Evolutionary conservation across 1,140 invertebrate genomes (phyloP).

Genomic region (Idris sp.): DNA sequence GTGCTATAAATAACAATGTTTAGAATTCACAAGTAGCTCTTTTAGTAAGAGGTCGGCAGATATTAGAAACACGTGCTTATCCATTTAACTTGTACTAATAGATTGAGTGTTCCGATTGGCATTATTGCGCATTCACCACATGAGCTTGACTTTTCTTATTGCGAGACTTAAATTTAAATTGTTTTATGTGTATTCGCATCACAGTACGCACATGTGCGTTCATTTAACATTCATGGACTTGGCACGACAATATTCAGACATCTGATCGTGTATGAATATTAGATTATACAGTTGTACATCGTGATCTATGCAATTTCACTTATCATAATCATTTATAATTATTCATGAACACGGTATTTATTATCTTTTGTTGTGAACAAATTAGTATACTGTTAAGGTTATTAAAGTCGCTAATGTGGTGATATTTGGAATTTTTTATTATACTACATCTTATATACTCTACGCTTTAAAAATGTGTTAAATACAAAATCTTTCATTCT

Average conservation of each 20-base stretch:
- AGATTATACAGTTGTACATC: constrained; percentile 38
- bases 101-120: constrained; percentile 49
- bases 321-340: constrained; percentile 48
- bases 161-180: constrained; percentile 36
- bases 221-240: constrained; percentile 40
- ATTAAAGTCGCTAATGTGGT: no score
- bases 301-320: constrained; percentile 52
- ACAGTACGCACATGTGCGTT: constrained; percentile 7
- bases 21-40: constrained; percentile 39
- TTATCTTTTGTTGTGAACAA: constrained; percentile 31
- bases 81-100: constrained; percentile 51
- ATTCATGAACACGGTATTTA: constrained; percentile 33
- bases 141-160: constrained; percentile 41
- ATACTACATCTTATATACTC: no score
- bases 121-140: constrained; percentile 41
- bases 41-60: constrained; percentile 36
- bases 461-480: no score
- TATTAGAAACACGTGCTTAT: constrained; percentile 57
- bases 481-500: no score
- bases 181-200: constrained; percentile 19
- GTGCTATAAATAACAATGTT: constrained; percentile 18
- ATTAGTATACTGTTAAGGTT: constrained; percentile 28
- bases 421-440: no score
- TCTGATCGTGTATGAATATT: constrained; percentile 44
- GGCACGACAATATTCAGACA: constrained; percentile 40